Evolutionary conservation across 1,140 invertebrate genomes (phyloP).

Genomic region (Parasteatoda tepidariorum): DNA sequence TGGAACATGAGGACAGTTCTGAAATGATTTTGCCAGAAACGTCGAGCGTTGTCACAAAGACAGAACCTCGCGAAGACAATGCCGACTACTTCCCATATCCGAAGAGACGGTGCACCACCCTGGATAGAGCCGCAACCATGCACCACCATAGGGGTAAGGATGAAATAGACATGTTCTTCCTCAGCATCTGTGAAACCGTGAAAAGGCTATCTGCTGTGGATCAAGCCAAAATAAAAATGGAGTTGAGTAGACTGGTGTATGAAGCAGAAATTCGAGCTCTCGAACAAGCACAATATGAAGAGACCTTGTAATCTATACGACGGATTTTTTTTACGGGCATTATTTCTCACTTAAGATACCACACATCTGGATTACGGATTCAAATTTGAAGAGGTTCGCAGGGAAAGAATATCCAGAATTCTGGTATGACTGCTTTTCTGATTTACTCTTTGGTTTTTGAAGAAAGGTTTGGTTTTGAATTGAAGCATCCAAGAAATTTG

Average conservation of each 20-base stretch:
- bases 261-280: constrained; percentile 28
- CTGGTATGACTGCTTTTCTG: no score
- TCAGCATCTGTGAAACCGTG: constrained; percentile 47
- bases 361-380: no score
- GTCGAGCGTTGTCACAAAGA: constrained; percentile 16
- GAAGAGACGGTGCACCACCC: neutral
- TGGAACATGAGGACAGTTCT: constrained; percentile 22
- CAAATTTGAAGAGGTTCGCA: no score
- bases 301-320: constrained; percentile 4
- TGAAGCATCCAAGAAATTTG: no score
- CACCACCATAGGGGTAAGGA: neutral
- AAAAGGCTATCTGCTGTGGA: constrained; percentile 25
- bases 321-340: no score
- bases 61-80: neutral
- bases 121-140: neutral
- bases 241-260: constrained; percentile 30
- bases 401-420: no score
- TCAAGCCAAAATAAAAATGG: constrained; percentile 44
- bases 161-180: constrained; percentile 44
- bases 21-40: constrained; percentile 36
- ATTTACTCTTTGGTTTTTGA: no score
- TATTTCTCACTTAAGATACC: no score
- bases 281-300: constrained; percentile 22
- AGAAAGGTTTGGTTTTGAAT: no score
- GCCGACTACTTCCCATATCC: neutral